Evolutionary conservation across 2,888 invertebrate genomes (phyloP).

Genomic region (Baronia brevicornis): DNA sequence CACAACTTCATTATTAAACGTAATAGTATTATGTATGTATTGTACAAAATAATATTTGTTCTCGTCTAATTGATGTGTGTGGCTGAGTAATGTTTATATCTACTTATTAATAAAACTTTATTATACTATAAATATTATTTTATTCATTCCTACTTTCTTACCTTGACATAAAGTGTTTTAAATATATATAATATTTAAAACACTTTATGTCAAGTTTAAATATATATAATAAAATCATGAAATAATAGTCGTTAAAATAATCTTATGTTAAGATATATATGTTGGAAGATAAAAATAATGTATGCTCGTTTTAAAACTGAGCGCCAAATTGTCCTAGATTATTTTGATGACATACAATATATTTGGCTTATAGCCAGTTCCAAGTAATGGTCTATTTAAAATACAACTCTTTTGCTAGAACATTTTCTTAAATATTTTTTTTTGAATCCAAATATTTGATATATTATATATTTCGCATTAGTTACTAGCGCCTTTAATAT

Average conservation of each 20-base stretch:
- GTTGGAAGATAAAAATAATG: too few species aligned
- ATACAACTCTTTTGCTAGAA: constrained; percentile 28
- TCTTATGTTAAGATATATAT: too few species aligned
- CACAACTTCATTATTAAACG: constrained; percentile 21
- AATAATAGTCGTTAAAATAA: too few species aligned
- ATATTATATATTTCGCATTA: background rate
- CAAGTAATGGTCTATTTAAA: constrained; percentile 49
- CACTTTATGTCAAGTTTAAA: too few species aligned
- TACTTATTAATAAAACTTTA: constrained; percentile 73
- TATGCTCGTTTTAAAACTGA: constrained; percentile 55
- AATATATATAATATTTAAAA: too few species aligned
- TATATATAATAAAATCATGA: too few species aligned
- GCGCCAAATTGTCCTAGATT: constrained; percentile 69
- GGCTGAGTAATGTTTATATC: constrained; percentile 70
- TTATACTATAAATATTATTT: constrained; percentile 43
- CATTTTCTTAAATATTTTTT: constrained; percentile 11
- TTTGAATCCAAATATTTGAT: constrained; percentile 20
- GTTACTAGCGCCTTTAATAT: too few species aligned
- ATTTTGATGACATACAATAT: constrained; percentile 65
- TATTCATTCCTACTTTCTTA: constrained; percentile 14
- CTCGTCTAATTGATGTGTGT: constrained; percentile 68
- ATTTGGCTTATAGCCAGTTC: constrained; percentile 53
- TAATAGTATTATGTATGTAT: constrained; percentile 65
- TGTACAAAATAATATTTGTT: constrained; percentile 67
- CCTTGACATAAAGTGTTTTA: constrained; percentile 12